phyloP scores from a whole-genome alignment of 1,140 invertebrate species.

The Vanessa atalanta region DNA sequence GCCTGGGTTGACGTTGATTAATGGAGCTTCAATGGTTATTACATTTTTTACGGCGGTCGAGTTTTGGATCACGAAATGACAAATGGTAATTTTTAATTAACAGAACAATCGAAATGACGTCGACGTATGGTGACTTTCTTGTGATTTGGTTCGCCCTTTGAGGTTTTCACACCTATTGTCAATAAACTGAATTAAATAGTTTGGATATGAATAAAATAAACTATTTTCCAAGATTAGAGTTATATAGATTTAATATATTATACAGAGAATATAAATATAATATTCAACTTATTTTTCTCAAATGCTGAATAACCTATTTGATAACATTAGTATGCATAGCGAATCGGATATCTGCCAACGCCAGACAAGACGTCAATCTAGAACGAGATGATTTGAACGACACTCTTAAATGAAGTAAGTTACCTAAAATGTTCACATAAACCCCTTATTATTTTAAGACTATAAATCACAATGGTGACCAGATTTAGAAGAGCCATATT shows the following conservation, averaged over 20 bases:
- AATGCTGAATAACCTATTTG: conserved; percentile 2
- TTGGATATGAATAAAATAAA: too few relatives aligned
- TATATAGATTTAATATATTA: too few relatives aligned
- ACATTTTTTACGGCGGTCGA: conserved; percentile 9
- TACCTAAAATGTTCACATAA: neutral
- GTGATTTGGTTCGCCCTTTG: neutral
- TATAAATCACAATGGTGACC: neutral
- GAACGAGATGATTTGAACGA: neutral
- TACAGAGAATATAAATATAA: neutral
- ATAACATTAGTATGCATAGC: conserved; percentile 14
- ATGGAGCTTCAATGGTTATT: neutral
- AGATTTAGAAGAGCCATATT: too few relatives aligned
- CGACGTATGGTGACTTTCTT: neutral
- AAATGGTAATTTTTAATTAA: conserved; percentile 1
- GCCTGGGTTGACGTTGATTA: conserved; percentile 2
- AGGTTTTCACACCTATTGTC: too few relatives aligned
- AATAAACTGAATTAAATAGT: too few relatives aligned
- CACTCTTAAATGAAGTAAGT: neutral
- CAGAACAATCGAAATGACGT: neutral
- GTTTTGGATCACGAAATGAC: neutral
- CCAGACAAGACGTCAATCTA: neutral
- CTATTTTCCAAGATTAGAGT: too few relatives aligned
- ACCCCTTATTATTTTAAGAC: neutral
- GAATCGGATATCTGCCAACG: conserved; percentile 9
- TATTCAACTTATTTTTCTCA: conserved; percentile 1